Evolutionary conservation across 2,797 vertebrate genomes (phyloP).

Genomic region (Clarias fuscus): DNA sequence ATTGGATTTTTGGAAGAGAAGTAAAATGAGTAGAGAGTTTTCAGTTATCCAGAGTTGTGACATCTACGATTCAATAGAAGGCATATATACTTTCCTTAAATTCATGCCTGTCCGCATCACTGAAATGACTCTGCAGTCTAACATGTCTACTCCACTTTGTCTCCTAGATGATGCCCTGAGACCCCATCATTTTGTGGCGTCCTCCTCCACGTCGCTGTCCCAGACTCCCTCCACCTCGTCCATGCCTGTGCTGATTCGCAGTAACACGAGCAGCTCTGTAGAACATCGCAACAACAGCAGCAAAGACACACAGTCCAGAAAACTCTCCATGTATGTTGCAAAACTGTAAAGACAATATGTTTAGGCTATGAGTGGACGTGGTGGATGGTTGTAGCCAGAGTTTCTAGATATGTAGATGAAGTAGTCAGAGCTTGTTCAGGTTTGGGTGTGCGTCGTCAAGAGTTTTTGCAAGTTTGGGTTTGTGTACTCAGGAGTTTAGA

Average conservation of each 20-base stretch:
- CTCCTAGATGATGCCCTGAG: slow-evolving; percentile 82
- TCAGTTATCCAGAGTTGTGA: background rate
- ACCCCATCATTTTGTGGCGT: slow-evolving; percentile 69
- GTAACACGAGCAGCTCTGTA: slow-evolving; percentile 72
- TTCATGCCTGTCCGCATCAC: background rate
- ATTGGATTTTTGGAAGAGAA: background rate
- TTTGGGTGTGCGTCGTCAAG: background rate
- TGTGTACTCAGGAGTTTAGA: background rate
- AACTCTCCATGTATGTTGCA: slow-evolving; percentile 82
- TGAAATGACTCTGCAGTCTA: background rate
- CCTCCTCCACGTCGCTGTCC: slow-evolving; percentile 55
- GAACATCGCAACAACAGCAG: slow-evolving; percentile 78
- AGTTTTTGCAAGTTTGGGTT: background rate
- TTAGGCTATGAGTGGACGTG: no score
- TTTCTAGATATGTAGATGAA: background rate
- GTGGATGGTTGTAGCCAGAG: background rate
- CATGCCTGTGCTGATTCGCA: slow-evolving; percentile 75
- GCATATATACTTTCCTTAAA: background rate
- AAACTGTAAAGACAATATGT: background rate
- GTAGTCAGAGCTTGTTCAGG: background rate
- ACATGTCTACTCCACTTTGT: slow-evolving; percentile 30
- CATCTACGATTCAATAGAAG: background rate
- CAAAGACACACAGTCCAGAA: slow-evolving; percentile 85
- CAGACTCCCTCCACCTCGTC: slow-evolving; percentile 66
- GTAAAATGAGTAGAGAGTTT: background rate